Conservation (phyloP, 2,113 vertebrate species). For the Glareola pratincola region DNA sequence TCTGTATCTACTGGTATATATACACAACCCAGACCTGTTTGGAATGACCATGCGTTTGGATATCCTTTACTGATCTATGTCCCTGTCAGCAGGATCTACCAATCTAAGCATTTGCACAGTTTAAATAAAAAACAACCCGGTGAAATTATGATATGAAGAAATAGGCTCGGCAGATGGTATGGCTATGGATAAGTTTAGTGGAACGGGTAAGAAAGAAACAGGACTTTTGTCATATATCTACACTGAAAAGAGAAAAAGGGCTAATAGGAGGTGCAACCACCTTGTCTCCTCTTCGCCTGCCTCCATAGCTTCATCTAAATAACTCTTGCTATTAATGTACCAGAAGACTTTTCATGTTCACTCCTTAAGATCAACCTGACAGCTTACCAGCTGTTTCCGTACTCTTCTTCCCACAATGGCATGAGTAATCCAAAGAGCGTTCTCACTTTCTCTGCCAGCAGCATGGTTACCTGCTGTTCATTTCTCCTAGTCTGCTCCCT, state of each 20-base stretch:
- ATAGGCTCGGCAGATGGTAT: not conserved
- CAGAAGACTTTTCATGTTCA: conserved; percentile 66
- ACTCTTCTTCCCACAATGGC: conserved; percentile 70
- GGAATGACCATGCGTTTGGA: not conserved
- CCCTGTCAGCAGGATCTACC: not conserved
- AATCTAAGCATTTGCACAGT: not conserved
- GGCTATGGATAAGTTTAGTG: not conserved
- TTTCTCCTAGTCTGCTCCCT: conserved; percentile 20
- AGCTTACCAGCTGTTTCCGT: conserved; percentile 74
- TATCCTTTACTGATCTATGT: not conserved
- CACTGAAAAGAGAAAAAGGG: not conserved
- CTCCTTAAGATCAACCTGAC: conserved; percentile 70
- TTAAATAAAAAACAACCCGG: not conserved
- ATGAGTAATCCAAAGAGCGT: conserved; percentile 48
- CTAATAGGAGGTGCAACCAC: not conserved
- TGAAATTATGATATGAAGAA: not conserved
- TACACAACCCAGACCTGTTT: not conserved
- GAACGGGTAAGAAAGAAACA: not conserved
- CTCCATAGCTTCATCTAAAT: conserved; percentile 37
- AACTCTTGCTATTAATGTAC: conserved; percentile 33
- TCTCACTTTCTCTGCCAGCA: conserved; percentile 65
- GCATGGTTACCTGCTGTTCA: conserved; percentile 62
- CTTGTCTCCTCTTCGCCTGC: not conserved
- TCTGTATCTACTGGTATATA: not conserved
- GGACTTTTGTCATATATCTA: not conserved